A percentile compares a stretch with the other conserved stretches of the same genome.
These are phyloP conservation scores for Rutpela maculata DNA, from an alignment of 2,888 invertebrate species.

Conservation along the genomic window DNA sequence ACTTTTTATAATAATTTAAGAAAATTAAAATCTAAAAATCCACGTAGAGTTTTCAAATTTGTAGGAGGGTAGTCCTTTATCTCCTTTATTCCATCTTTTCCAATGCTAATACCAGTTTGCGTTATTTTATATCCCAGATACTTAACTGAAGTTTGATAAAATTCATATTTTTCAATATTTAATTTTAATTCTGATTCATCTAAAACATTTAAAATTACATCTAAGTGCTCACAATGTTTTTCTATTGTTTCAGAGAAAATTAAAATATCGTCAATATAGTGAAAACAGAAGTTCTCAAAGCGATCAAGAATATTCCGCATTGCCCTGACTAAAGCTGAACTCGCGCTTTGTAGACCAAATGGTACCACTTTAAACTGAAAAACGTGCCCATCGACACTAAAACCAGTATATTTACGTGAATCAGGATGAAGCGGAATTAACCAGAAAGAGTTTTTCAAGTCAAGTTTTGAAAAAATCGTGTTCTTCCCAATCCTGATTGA, in stretches of 20 bases:
- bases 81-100: neutral
- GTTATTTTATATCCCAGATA: neutral
- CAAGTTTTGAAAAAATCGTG: no score
- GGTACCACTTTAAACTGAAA: no score
- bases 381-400: no score
- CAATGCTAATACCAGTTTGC: neutral
- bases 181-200: no score
- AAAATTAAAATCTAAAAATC: neutral
- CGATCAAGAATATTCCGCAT: neutral
- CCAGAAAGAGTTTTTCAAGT: no score
- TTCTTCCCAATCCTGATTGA: no score
- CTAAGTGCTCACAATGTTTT: neutral
- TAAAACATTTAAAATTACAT: no score
- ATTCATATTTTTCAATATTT: no score
- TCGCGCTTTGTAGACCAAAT: neutral
- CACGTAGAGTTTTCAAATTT: neutral
- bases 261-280: neutral
- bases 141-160: neutral
- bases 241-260: slow-evolving; percentile 3
- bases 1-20: neutral
- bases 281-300: neutral
- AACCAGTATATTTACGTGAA: no score
- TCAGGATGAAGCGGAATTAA: no score
- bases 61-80: neutral
- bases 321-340: neutral